These are phyloP conservation scores for Tenualosa thibaudeaui DNA, from an alignment of 2,797 vertebrate species.

Conservation along the genomic window DNA sequence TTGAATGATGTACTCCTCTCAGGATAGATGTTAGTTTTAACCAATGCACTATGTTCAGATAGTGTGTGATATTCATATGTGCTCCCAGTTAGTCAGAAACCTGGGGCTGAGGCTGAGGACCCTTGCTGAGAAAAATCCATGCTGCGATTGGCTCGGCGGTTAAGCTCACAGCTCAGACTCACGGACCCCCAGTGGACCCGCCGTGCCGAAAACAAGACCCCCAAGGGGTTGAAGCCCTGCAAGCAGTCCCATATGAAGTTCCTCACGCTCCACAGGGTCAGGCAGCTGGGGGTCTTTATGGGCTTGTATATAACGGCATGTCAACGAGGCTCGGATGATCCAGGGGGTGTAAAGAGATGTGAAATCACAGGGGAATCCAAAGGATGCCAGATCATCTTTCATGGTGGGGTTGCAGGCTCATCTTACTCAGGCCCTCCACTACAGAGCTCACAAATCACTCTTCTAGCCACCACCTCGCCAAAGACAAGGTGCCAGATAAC, in stretches of 20 bases:
- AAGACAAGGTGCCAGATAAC: conserved; percentile 10
- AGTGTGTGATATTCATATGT: neutral
- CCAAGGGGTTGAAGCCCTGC: neutral
- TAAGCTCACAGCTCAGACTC: neutral
- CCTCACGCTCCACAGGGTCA: neutral
- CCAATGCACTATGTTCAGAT: neutral
- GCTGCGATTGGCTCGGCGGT: neutral
- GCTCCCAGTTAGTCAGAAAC: neutral
- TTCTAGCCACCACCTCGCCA: neutral
- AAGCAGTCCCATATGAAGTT: neutral
- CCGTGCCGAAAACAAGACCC: neutral
- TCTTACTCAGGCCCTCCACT: neutral
- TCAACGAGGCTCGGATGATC: neutral
- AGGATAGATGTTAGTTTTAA: neutral
- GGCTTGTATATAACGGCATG: neutral
- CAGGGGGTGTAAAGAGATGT: neutral
- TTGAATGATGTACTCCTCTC: neutral
- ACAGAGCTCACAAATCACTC: conserved; percentile 1
- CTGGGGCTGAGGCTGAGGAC: neutral
- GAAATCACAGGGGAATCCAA: neutral
- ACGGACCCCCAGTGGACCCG: neutral
- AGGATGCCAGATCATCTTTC: neutral
- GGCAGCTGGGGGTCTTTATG: neutral
- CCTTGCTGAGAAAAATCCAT: neutral
- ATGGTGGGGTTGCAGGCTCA: neutral